Evolutionary conservation across 1,140 invertebrate species (phyloP), one percentile per base, ranked within the genome.

Genomic region (Copidosoma floridanum): DNA sequence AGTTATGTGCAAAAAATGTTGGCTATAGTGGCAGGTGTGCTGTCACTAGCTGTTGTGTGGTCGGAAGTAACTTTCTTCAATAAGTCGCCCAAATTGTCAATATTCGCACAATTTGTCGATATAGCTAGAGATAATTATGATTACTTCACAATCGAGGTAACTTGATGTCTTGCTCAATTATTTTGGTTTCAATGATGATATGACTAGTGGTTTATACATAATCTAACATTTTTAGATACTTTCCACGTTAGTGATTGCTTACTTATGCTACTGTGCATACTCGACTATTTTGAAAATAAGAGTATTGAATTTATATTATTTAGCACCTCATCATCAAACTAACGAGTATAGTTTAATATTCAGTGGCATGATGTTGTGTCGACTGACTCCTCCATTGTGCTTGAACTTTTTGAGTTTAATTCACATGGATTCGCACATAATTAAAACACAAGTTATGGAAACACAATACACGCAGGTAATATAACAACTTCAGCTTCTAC

Each of bases 271-370:
- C 68, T 99, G 97, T 81, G 95, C 97, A 4, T 99, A 97, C 80
- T 99, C 93, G 16, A 99, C 97, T 0, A 89, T 99, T 40, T 88
- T 99, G 67, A 95, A 97, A 81, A 95, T 99, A 64, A 85, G 94
- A 47, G 87, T 99, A 8, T 85, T 99, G 27, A 98, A 99, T 82
- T 88, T 97, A 63, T 99, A 99, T 80, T 98, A 99, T 73, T 81
- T 99, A 66, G 95, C 97, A 7, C 90, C 95, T 0, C 90, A 97
- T 77, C 97, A 99, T 80, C 93, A 97, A 81, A 99, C 97, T 1
- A 97, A 99, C 76, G 97, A 99, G 76, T 97, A 99, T 81, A 98
- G 94, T 76, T 84, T 99, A 44, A 95, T 99, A 69, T 99, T 99
- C 79, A 95, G 93, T 72, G 97, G 97, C 54, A 91, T 97, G 95